These are phyloP conservation scores for Phoeniculus purpureus DNA, from an alignment of 2,797 vertebrate genomes.

Conservation along the genomic window DNA sequence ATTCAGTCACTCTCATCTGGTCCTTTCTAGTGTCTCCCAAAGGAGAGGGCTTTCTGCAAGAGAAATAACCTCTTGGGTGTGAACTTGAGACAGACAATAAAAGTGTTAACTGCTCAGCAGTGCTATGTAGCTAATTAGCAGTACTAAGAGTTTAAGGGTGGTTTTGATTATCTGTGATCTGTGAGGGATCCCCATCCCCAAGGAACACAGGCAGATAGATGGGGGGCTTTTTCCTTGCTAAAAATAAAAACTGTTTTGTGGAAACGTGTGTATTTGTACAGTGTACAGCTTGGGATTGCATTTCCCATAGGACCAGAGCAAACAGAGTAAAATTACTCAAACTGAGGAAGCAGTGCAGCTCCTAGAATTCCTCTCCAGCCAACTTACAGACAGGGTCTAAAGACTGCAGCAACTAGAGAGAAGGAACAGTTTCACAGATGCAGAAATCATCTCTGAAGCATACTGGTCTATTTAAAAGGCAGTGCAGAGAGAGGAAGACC, in stretches of 20 bases:
- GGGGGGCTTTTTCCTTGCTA: background rate
- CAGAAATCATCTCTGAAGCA: background rate
- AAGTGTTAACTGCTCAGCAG: slow-evolving; percentile 46
- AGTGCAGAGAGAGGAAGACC: background rate
- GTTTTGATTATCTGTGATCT: slow-evolving; percentile 12
- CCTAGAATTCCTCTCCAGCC: background rate
- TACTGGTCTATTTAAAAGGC: background rate
- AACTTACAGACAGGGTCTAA: background rate
- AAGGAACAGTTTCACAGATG: background rate
- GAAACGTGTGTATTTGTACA: background rate
- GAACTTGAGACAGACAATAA: slow-evolving; percentile 42
- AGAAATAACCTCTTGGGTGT: slow-evolving; percentile 21
- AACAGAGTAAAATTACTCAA: background rate
- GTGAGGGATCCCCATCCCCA: background rate
- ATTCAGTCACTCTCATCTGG: slow-evolving; percentile 22
- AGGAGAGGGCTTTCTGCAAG: slow-evolving; percentile 2
- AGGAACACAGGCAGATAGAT: slow-evolving; percentile 7
- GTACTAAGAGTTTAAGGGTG: slow-evolving; percentile 23
- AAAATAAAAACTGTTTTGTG: background rate
- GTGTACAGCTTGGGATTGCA: background rate
- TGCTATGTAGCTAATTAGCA: slow-evolving; percentile 45
- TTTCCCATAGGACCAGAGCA: background rate
- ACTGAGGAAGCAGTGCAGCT: background rate
- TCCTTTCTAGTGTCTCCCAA: background rate
- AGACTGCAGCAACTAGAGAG: background rate